Evolutionary conservation across 2,888 invertebrate genomes (phyloP).

Genomic region (Polietes domitor): DNA sequence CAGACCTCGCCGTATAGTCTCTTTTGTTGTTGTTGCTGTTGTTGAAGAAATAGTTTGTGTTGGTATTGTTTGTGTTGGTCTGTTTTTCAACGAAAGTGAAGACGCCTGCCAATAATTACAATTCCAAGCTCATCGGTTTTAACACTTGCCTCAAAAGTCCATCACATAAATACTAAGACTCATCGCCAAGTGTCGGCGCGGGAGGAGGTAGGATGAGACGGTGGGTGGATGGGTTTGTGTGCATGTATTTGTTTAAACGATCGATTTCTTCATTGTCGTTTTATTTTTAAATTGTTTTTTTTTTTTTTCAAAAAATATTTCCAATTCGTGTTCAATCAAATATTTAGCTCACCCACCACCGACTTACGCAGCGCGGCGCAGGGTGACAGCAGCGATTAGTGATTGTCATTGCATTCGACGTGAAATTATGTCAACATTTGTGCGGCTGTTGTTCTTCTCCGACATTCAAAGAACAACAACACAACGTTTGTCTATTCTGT

Average conservation of each 20-base stretch:
- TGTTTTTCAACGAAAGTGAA: conserved; percentile 58
- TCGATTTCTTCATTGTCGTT: conserved; percentile 22
- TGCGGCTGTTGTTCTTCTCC: background rate
- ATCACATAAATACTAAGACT: background rate
- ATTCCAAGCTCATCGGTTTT: conserved; percentile 63
- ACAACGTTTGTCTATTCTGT: background rate
- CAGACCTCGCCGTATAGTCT: conserved; percentile 11
- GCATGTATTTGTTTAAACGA: background rate
- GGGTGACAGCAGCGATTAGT: background rate
- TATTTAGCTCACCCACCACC: background rate
- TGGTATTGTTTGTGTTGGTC: conserved; percentile 12
- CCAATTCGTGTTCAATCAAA: conserved; percentile 22
- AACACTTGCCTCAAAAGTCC: conserved; percentile 32
- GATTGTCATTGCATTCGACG: conserved; percentile 1
- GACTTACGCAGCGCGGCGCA: background rate
- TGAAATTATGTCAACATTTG: conserved; percentile 1
- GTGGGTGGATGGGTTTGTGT: too few species aligned
- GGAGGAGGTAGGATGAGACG: too few species aligned
- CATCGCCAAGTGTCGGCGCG: background rate
- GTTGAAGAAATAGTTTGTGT: conserved; percentile 15
- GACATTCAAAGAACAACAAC: background rate
- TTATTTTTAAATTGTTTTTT: background rate
- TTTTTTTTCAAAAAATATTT: background rate
- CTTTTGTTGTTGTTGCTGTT: too few species aligned
- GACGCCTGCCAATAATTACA: conserved; percentile 69